These are phyloP conservation scores for Magallana nippona DNA, from an alignment of 2,888 invertebrate species.

Conservation along the genomic window DNA sequence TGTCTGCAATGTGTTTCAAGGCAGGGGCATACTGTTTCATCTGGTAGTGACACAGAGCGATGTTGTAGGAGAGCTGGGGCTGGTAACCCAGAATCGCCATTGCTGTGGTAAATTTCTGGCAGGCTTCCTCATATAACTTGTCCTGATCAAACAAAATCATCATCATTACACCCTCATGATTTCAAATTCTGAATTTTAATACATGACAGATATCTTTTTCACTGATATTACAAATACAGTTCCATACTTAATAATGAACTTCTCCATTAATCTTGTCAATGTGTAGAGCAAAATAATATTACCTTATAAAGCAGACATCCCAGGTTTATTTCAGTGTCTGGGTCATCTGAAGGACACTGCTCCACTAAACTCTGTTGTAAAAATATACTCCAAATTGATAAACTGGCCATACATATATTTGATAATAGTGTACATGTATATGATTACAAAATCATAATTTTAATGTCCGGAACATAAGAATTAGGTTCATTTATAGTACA, in stretches of 20 bases:
- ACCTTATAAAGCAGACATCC: conserved; percentile 97
- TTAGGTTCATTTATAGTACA: too few species aligned
- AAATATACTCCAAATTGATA: background rate
- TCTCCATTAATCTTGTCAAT: too few species aligned
- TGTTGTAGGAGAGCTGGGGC: conserved; percentile 93
- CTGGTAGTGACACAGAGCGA: conserved; percentile 95
- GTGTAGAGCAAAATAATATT: too few species aligned
- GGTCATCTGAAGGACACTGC: conserved; percentile 91
- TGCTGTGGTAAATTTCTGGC: conserved; percentile 92
- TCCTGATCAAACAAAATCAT: conserved; percentile 82
- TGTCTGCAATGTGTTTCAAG: conserved; percentile 94
- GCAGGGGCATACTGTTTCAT: conserved; percentile 95
- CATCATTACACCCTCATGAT: too few species aligned
- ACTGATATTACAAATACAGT: too few species aligned
- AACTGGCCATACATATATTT: too few species aligned
- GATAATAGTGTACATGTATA: too few species aligned
- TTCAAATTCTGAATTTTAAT: background rate
- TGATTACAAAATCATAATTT: too few species aligned
- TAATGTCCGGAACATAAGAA: too few species aligned
- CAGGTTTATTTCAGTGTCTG: conserved; percentile 96
- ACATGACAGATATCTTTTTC: background rate
- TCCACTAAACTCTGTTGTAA: conserved; percentile 87
- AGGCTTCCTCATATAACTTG: conserved; percentile 92
- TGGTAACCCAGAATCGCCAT: conserved; percentile 84
- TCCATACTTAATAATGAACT: too few species aligned